These are phyloP conservation scores for Balearica regulorum DNA, from an alignment of 2,797 vertebrate species.

Conservation along the genomic window DNA sequence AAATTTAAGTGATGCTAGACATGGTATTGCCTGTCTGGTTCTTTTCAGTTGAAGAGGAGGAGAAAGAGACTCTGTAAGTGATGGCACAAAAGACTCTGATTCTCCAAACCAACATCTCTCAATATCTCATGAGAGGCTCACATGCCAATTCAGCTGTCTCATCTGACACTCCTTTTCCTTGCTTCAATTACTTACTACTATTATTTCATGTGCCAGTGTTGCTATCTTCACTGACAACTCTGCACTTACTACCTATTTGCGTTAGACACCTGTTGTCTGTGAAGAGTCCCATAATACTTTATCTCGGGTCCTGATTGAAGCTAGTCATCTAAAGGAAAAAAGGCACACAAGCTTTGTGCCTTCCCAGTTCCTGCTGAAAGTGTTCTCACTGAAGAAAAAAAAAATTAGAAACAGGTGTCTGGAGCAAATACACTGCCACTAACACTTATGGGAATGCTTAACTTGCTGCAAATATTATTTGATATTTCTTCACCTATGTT, in stretches of 20 bases:
- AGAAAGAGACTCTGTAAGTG: not conserved
- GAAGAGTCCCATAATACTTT: not conserved
- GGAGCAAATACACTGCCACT: not conserved
- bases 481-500: not conserved
- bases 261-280: not conserved
- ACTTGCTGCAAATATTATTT: constrained; percentile 5
- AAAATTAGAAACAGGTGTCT: not conserved
- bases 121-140: not conserved
- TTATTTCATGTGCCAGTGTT: not conserved
- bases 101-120: not conserved
- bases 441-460: not conserved
- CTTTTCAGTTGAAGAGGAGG: not conserved
- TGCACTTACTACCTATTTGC: not conserved
- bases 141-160: constrained; percentile 2
- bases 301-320: not conserved
- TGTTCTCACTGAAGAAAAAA: not conserved
- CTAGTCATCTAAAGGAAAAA: not conserved
- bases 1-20: not conserved
- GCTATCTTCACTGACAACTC: not conserved
- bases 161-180: constrained; percentile 6
- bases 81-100: not conserved
- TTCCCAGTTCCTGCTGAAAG: not conserved
- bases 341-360: not conserved
- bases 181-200: not conserved
- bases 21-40: not conserved